Percentiles rank a stretch among this genome's conserved stretches.
Conservation (phyloP, 2,888 invertebrate genomes). For the Acleris holmiana region DNA sequence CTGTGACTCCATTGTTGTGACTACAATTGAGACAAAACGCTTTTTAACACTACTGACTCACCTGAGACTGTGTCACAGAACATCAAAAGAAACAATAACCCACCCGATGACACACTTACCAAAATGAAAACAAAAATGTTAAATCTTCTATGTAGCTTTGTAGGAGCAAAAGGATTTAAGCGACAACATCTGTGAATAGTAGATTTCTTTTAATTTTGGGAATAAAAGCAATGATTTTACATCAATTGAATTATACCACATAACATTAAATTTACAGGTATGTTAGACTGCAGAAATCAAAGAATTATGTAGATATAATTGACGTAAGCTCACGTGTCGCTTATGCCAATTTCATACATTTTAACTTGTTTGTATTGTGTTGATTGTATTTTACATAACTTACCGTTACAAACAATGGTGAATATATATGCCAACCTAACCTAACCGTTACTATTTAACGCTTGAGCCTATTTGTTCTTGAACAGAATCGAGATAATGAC, state of each 20-base stretch:
- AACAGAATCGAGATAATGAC: slow-evolving; percentile 47
- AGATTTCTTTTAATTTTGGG: not conserved
- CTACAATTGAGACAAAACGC: slow-evolving; percentile 11
- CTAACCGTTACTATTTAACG: not conserved
- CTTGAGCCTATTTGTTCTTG: not conserved
- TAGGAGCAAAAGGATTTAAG: slow-evolving; percentile 7
- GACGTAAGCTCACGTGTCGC: too few relatives aligned
- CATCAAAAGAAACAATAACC: slow-evolving; percentile 33
- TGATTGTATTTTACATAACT: too few relatives aligned
- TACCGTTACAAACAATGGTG: too few relatives aligned
- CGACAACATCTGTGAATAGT: not conserved
- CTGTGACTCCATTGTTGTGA: not conserved
- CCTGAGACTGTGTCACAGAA: slow-evolving; percentile 12
- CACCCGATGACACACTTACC: slow-evolving; percentile 28
- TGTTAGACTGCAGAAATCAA: too few relatives aligned
- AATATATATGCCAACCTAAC: not conserved
- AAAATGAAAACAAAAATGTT: slow-evolving; percentile 22
- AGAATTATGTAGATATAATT: too few relatives aligned
- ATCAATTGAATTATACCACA: too few relatives aligned
- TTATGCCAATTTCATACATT: too few relatives aligned
- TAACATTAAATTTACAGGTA: too few relatives aligned
- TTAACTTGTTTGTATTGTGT: too few relatives aligned
- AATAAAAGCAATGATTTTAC: too few relatives aligned
- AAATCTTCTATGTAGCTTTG: slow-evolving; percentile 23
- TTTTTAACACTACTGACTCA: slow-evolving; percentile 20